A percentile compares a stretch with the other conserved stretches of the same genome.
phyloP scores from a whole-genome alignment of 2,888 invertebrate species.

The Philereme transversata region DNA sequence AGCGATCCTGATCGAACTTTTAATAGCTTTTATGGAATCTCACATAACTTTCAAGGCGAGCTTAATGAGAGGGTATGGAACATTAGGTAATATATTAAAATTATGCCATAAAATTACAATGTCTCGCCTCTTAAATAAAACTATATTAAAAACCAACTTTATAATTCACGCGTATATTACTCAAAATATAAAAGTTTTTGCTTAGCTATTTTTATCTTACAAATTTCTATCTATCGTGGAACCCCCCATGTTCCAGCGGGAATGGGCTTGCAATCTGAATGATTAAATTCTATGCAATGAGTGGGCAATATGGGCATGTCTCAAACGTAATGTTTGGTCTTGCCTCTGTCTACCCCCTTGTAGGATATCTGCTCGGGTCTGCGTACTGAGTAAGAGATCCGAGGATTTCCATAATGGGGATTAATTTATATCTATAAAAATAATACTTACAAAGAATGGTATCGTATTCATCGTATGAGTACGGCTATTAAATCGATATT shows the following conservation, averaged over 20 bases:
- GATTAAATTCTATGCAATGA: no score
- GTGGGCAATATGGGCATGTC: no score
- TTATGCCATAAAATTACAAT: slow-evolving; percentile 59
- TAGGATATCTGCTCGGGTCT: no score
- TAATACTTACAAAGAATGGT: slow-evolving; percentile 56
- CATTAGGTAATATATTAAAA: slow-evolving; percentile 46
- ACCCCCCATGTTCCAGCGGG: no score
- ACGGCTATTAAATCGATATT: slow-evolving; percentile 77
- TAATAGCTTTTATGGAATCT: slow-evolving; percentile 60
- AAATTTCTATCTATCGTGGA: no score
- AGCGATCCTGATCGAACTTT: slow-evolving; percentile 52
- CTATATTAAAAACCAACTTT: background rate
- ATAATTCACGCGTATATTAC: background rate
- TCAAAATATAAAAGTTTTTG: no score
- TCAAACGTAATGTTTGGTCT: no score
- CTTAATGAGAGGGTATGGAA: slow-evolving; percentile 36
- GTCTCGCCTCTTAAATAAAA: slow-evolving; percentile 21
- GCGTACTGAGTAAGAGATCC: no score
- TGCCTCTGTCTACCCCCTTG: no score
- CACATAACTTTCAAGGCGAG: slow-evolving; percentile 53
- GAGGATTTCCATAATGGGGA: no score
- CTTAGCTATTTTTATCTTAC: no score
- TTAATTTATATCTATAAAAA: slow-evolving; percentile 3
- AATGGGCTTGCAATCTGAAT: no score
- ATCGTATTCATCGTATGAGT: slow-evolving; percentile 67